Base-by-base conservation (phyloP, 2,888 invertebrate species). In the Eurytoma adleriae region DNA sequence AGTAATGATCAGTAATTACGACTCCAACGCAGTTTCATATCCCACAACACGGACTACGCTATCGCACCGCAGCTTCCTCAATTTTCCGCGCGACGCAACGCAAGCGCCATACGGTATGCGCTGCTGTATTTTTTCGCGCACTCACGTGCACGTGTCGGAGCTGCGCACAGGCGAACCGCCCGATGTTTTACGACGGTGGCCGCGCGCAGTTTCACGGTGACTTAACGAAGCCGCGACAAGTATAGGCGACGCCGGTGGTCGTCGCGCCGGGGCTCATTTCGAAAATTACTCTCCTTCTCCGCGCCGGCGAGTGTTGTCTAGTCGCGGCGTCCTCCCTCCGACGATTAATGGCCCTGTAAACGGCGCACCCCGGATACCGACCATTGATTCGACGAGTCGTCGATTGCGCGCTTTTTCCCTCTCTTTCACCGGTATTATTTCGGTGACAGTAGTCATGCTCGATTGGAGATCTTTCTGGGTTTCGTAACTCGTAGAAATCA, bases 181-280 rank as follows among this genome's bases (percentile, higher is more conserved):
- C 40, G 40, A 40, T 40, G 83, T 75, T 81, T 79, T 76, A 78
- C 71, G 80, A 71, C 56, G 70, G 81, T 82, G 84, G 82, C 84
- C 85, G 84, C 83, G 40, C 40, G 83, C 83, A 84, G 81, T 85
- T 86, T 86, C 86, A 83, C 84, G 83, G 83, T 85, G 84, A 82
- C 85, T 76, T 73, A 80, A 80, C 76, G 66, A 80, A 70, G 40
- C 56, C 56, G 82, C 56, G 82, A 27, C 13, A 24, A 13, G 82
- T 78, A 78, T 78, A 83, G 67, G 82, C 84, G 84, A 84, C 73
- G 74, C 20, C n/a, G 61, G 67, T 72, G 78, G 70, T 66, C 64
- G 57, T 24, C 40, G 30, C 50, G 57, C n/a, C 18, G 24, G 16
- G 48, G 54, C 73, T 67, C 79, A 79, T 79, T 79, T 79, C 68